phyloP scores from a whole-genome alignment of 2,888 invertebrate species.

The Drosophila meridionalis region DNA sequence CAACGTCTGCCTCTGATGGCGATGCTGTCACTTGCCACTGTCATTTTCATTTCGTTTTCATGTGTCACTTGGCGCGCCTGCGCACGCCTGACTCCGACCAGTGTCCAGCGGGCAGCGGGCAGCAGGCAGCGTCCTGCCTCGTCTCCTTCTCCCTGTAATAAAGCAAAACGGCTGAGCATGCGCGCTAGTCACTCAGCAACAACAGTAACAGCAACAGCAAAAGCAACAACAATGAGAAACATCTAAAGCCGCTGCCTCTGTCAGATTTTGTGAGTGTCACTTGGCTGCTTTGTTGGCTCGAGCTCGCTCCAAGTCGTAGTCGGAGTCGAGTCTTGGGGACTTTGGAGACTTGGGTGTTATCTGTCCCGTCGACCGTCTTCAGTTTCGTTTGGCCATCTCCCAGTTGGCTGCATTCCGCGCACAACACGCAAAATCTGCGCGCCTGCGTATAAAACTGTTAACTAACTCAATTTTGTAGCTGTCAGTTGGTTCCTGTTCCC shows the following conservation, averaged over 20 bases:
- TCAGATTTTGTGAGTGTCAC: slow-evolving; percentile 80
- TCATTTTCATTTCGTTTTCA: slow-evolving; percentile 79
- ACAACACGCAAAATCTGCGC: slow-evolving; percentile 82
- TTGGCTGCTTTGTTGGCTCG: slow-evolving; percentile 64
- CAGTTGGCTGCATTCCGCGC: slow-evolving; percentile 53
- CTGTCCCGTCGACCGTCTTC: slow-evolving; percentile 76
- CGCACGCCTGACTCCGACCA: slow-evolving; percentile 16
- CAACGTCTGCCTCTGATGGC: slow-evolving; percentile 59
- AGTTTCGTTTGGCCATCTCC: slow-evolving; percentile 59
- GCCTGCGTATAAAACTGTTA: slow-evolving; percentile 85
- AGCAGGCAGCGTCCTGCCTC: not conserved
- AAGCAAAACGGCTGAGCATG: slow-evolving; percentile 71
- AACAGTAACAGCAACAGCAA: slow-evolving; percentile 33
- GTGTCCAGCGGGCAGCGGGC: not conserved
- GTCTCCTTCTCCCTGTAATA: slow-evolving; percentile 55
- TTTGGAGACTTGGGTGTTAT: slow-evolving; percentile 67
- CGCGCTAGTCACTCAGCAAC: slow-evolving; percentile 66
- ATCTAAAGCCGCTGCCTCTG: slow-evolving; percentile 67
- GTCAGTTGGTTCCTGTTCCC: slow-evolving; percentile 73
- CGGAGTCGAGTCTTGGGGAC: slow-evolving; percentile 25
- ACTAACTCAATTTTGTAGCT: slow-evolving; percentile 85
- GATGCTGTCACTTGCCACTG: slow-evolving; percentile 75
- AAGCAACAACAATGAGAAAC: slow-evolving; percentile 48
- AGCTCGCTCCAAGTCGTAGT: slow-evolving; percentile 24
- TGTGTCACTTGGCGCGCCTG: slow-evolving; percentile 77